These are phyloP conservation scores for Blastobasis lacticolella DNA, from an alignment of 2,888 invertebrate species.

Conservation along the genomic window DNA sequence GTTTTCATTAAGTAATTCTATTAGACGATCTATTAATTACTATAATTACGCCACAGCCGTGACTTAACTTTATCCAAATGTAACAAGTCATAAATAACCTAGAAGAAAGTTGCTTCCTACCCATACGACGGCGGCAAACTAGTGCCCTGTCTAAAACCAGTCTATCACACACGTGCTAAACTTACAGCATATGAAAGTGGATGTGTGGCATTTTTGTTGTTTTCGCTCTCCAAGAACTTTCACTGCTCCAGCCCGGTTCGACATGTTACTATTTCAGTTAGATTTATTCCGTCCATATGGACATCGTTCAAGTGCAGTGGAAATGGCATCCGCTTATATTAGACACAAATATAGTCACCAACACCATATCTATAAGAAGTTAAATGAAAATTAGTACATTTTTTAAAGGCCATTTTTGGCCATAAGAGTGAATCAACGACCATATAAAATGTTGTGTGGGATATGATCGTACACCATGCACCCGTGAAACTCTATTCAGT, in stretches of 20 bases:
- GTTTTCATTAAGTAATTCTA: no score
- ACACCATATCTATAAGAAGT: no score
- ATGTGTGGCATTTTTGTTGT: conserved; percentile 47
- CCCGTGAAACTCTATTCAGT: no score
- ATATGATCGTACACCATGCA: no score
- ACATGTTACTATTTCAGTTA: background rate
- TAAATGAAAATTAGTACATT: background rate
- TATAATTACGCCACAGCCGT: background rate
- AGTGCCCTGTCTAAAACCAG: conserved; percentile 38
- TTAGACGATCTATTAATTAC: no score
- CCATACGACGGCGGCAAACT: conserved; percentile 10
- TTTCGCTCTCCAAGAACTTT: conserved; percentile 52
- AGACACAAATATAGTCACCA: no score
- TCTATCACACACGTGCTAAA: conserved; percentile 32
- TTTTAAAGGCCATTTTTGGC: background rate
- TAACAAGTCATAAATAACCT: conserved; percentile 4
- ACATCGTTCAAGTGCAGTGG: no score
- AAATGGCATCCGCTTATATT: no score
- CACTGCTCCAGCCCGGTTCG: conserved; percentile 24
- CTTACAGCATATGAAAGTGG: conserved; percentile 48
- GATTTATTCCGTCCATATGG: no score
- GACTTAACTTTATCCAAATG: background rate
- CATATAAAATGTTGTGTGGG: no score
- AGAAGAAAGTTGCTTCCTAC: conserved; percentile 12
- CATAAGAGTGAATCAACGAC: background rate